Evolutionary conservation across 2,797 vertebrate species (phyloP).

Genomic region (Notolabrus celidotus): DNA sequence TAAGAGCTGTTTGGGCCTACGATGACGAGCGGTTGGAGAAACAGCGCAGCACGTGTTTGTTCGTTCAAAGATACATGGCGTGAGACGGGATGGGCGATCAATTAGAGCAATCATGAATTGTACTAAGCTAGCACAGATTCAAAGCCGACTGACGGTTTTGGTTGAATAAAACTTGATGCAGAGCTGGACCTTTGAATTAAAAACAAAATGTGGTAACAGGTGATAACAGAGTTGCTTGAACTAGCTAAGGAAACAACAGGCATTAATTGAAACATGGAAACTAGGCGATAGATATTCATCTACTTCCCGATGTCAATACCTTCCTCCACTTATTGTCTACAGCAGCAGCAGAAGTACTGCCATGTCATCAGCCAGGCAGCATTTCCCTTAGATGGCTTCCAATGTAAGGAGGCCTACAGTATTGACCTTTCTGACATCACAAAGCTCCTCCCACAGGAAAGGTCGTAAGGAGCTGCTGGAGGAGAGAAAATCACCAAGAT

Average conservation of each 20-base stretch:
- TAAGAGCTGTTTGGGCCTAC: constrained; percentile 54
- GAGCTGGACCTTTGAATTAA: constrained; percentile 15
- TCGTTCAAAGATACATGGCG: constrained; percentile 56
- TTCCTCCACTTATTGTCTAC: not conserved
- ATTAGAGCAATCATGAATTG: constrained; percentile 71
- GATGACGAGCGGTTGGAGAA: constrained; percentile 52
- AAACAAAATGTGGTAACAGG: not conserved
- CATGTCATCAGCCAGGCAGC: constrained; percentile 6
- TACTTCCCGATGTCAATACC: not conserved
- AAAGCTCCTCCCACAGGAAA: constrained; percentile 1
- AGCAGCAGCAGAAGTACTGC: constrained; percentile 3
- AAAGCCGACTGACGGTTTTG: constrained; percentile 29
- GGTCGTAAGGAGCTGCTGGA: not conserved
- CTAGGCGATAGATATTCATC: not conserved
- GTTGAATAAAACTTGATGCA: constrained; percentile 53
- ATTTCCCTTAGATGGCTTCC: not conserved
- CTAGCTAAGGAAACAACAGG: constrained; percentile 3
- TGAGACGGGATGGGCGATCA: constrained; percentile 42
- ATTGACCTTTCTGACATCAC: constrained; percentile 23
- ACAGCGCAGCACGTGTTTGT: constrained; percentile 68
- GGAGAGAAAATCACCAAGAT: no score
- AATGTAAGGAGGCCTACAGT: not conserved
- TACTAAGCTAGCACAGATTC: constrained; percentile 48
- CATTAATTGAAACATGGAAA: constrained; percentile 14
- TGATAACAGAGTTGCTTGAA: not conserved